Evolutionary conservation across 2,888 invertebrate genomes (phyloP).

Genomic region (Icerya purchasi): DNA sequence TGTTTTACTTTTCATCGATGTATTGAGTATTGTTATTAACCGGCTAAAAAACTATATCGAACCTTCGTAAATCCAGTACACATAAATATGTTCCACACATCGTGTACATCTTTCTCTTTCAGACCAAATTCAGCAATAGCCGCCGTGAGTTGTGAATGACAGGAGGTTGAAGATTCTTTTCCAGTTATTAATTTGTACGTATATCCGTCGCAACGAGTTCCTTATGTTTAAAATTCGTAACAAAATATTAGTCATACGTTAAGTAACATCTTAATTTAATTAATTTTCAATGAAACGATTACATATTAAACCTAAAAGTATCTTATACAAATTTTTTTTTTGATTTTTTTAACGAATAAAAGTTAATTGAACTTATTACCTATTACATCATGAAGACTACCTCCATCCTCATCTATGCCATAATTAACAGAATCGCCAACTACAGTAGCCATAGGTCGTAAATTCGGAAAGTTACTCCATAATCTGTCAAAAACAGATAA

Average conservation of each 20-base stretch:
- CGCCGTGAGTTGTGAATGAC: conserved; percentile 28
- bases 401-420: conserved; percentile 24
- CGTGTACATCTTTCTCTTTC: conserved; percentile 29
- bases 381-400: conserved; percentile 15
- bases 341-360: too few species aligned
- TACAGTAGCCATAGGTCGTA: conserved; percentile 30
- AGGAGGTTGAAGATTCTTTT: conserved; percentile 25
- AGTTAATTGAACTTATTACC: conserved; percentile 7
- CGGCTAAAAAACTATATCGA: too few species aligned
- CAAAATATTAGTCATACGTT: too few species aligned
- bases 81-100: conserved; percentile 33
- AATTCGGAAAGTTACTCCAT: conserved; percentile 29
- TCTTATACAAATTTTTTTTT: too few species aligned
- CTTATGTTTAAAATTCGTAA: too few species aligned
- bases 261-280: too few species aligned
- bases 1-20: too few species aligned
- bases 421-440: conserved; percentile 29
- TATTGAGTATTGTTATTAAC: too few species aligned
- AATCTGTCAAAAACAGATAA: conserved; percentile 27
- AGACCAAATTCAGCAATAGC: conserved; percentile 24
- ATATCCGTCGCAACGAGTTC: conserved; percentile 29
- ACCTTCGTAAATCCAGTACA: conserved; percentile 27
- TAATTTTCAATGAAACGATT: too few species aligned
- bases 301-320: too few species aligned
- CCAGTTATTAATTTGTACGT: conserved; percentile 30